phyloP scores from a whole-genome alignment of 2,888 invertebrate genomes.

The Coenonympha arcania region DNA sequence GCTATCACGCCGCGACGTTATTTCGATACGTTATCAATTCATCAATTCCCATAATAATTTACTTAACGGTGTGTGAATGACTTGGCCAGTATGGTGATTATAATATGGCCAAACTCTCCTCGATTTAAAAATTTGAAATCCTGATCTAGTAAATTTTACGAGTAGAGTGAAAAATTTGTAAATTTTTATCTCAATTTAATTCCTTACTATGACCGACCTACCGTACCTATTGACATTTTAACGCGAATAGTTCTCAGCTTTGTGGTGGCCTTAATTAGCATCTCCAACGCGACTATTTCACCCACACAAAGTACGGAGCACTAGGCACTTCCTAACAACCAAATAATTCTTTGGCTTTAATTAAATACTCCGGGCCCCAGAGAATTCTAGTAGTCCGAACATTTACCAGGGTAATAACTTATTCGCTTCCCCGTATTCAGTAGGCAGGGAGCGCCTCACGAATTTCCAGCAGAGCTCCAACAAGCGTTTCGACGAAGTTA shows the following conservation, averaged over 20 bases:
- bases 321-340: constrained; percentile 8
- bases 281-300: not conserved
- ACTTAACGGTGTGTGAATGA: no score
- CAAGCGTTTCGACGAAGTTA: constrained; percentile 81
- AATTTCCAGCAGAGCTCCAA: constrained; percentile 74
- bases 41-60: no score
- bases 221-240: no score
- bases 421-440: constrained; percentile 40
- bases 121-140: no score
- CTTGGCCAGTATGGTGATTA: no score
- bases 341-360: constrained; percentile 10
- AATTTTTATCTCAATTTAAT: no score
- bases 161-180: no score
- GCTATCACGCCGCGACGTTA: no score
- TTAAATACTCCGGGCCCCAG: constrained; percentile 4
- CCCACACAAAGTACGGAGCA: not conserved
- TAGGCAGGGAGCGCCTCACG: constrained; percentile 69
- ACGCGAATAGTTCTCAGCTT: not conserved
- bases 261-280: not conserved
- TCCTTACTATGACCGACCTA: no score
- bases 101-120: no score
- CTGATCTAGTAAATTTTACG: no score
- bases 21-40: no score
- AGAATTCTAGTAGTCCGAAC: constrained; percentile 1
- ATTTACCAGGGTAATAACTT: constrained; percentile 10